phyloP scores from a whole-genome alignment of 2,113 vertebrate genomes.

The Limnothrissa miodon region DNA sequence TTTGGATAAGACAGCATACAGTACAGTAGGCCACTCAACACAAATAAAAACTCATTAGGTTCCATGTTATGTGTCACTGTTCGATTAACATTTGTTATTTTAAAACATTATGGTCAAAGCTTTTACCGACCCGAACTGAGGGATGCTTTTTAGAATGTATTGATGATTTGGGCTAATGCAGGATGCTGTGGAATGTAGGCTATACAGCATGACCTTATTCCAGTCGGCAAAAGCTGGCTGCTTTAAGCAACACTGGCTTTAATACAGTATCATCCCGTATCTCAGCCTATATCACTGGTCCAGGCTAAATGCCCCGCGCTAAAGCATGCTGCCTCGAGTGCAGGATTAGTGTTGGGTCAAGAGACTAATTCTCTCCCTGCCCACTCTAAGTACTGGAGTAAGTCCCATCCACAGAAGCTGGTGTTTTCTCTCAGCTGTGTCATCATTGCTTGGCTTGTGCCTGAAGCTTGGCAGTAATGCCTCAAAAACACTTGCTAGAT shows the following conservation, averaged over 20 bases:
- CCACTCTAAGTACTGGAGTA: background rate
- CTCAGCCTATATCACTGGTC: background rate
- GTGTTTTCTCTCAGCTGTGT: background rate
- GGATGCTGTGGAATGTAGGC: background rate
- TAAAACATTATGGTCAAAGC: background rate
- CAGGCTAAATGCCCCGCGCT: background rate
- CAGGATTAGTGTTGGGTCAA: conserved; percentile 4
- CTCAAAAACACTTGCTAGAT: no score
- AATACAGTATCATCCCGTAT: background rate
- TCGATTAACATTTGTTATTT: background rate
- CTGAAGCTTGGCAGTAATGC: no score
- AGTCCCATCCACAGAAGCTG: background rate
- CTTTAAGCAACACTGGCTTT: background rate
- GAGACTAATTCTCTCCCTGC: background rate
- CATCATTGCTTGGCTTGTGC: background rate
- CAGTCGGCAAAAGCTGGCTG: background rate
- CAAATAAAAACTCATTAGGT: background rate
- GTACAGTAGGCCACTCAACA: background rate
- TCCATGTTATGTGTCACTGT: background rate
- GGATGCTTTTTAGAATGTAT: background rate
- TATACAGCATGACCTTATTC: background rate
- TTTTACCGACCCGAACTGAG: background rate
- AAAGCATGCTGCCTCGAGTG: background rate
- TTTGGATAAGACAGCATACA: no score
- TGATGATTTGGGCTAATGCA: background rate